Evolutionary conservation across 1,140 invertebrate species (phyloP), one percentile per base, ranked within the genome.

Genomic region (Pectinophora gossypiella): DNA sequence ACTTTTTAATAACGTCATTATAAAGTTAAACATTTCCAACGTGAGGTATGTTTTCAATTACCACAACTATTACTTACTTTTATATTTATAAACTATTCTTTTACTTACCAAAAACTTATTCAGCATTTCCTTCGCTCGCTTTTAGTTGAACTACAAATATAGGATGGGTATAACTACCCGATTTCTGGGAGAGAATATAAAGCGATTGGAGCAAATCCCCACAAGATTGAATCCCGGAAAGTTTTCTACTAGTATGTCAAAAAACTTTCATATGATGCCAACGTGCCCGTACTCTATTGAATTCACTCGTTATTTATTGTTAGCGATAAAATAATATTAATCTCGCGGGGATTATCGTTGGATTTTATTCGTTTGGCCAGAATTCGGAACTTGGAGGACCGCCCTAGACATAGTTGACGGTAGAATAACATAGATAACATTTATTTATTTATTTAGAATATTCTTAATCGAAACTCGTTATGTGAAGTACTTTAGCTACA

Each of bases 291-390:
- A 51, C 81, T n/a, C n/a, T 76, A 85, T 87, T 87, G 79, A 85
- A 84, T 87, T 82, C 74, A 53, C 67, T 68, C 69, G 64, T 85
- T 86, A 85, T 86, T 86, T 86, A 86, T 86, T 74, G 79, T 82
- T 71, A 57, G 75, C 75, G 81, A 87, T 87, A 82, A 85, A 87
- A 87, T 84, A 84, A 87, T 87, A 87, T 87, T 87, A 87, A 87
- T 85, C 81, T 75, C 78, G 56, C n/a, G 78, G 70, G 84, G 68
- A 80, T 83, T 82, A 76, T 56, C 62, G 59, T 61, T 67, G 77
- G 79, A 77, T 86, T 85, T 81, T 67, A 73, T 82, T 79, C 74
- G 76, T 74, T 63, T 73, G 62, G 40, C 69, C 69, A 56, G 72
- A 74, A 79, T 23, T 76, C 63, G 63, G 68, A 77, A 73, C 66